Evolutionary conservation across 1,140 invertebrate genomes (phyloP), one percentile per base, ranked within the genome.

Genomic region (Adoxophyes honmai): DNA sequence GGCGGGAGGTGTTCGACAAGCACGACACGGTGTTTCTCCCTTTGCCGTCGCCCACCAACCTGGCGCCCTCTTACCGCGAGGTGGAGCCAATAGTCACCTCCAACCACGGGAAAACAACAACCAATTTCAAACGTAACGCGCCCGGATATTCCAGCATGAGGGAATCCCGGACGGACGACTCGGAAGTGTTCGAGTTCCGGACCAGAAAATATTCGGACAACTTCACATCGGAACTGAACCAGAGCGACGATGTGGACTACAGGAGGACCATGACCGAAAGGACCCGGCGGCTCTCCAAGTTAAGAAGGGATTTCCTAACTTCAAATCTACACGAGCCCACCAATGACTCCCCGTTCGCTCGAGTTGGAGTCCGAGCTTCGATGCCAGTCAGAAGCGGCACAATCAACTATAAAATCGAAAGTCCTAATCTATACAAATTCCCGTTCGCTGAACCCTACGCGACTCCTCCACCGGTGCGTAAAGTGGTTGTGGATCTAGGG

Each of bases 371-470:
- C 9, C 71, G 86, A 21, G 75, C 86, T 16, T 85, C 84, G 0
- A 68, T 88, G 66, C 86, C 84, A 5, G 68, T 70, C 36, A 78
- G 70, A 52, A 80, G 64, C 34, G 65, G 67, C 39, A 64, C 76
- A 14, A 58, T 75, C 38, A 83, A 70, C 57, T 88, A 86, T 57
- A 88, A 86, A 68, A 78, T 84, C 55, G 81, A 84, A 68, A 86
- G 77, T 62, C 78, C 83, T 39, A 88, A 86, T 68, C 73, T 89
- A 55, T 83, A 82, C 60, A 89, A 89, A 66, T 89, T 89, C 59
- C 86, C 88, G 48, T 89, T 89, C 57, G 88, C 86, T 14, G 88
- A 89, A 57, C 88, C 86, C 13, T 89, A 84, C 53, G 68, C 76
- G 1, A 81, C 86, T 9, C 88, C 88, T 33, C 80, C 82, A 13